Base-by-base conservation (phyloP, 2,113 vertebrate genomes). In the Microcebus jonahi region DNA sequence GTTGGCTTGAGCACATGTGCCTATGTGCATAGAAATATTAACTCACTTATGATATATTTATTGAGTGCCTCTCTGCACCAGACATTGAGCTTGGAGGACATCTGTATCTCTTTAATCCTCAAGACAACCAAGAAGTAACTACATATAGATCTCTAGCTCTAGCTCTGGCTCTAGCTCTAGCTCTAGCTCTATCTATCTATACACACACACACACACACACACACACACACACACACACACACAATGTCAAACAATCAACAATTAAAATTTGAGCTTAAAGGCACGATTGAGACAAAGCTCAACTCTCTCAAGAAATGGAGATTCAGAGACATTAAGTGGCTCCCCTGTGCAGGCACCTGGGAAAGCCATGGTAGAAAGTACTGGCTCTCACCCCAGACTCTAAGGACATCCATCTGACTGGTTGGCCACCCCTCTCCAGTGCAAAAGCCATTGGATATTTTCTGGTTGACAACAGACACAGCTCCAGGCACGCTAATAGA, bases 191-290 rank as follows among this genome's bases (percentile, higher is more conserved):
- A 18, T 55, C 53, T 55, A 15, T 18, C 50, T 57, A 59, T 3
- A 31, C 23, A 29, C 12, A 68, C 8, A 31, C 23, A 29, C 12
- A 68, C 5, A 39, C 39, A 39, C 39, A 39, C 39, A 39, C 39
- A 39, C 39, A 39, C n/a, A n/a, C n/a, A n/a, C n/a, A 31, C 23
- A 29, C 12, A 68, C 23, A 29, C 12, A 5, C 21, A 42, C 13
- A 21, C 39, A 20, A 20, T 59, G 55, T 34, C 18, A 34, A 89
- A 42, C 11, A 45, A 50, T 90, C 29, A 87, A 11, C 20, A 59
- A 57, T 76, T 79, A 91, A 87, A 87, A 75, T 75, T 55, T 88
- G 57, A 89, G 3, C 73, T 86, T 57, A 82, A 96, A 75, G 9
- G 8, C 91, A 75, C 61, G 87, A 11, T 15, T 83, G 27, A 91